Base-by-base conservation (phyloP, 2,888 invertebrate genomes). In the Branchipolynoe longqiensis region DNA sequence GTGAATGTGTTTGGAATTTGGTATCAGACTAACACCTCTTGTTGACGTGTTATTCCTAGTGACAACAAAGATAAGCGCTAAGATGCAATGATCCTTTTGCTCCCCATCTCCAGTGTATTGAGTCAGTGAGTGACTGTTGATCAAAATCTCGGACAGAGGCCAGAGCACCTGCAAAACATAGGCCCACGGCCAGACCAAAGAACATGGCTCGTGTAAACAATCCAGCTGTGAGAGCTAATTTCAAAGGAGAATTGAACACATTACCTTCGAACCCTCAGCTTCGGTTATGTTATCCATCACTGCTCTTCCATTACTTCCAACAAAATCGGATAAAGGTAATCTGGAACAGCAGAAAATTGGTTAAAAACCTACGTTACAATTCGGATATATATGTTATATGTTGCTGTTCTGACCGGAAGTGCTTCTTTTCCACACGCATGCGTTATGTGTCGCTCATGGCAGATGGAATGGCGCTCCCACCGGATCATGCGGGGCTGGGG, bases 181-280 rank as follows among this genome's bases (percentile, higher is more conserved):
- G n/a, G n/a, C n/a, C n/a, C n/a, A n/a, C n/a, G n/a, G n/a, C n/a
- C n/a, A n/a, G 59, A 6, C 59, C 25, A 59, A 28, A 78, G 31
- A 41, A 8, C n/a, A n/a, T n/a, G n/a, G n/a, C n/a, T n/a, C 48
- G 78, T 78, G 78, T 78, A 78, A 78, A 78, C 78, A 78, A 78
- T 48, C 38, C 69, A 69, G 38, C 69, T 69, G 69, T 18, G 3
- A 2, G 1, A 25, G 14, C 31, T 1, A 78, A 25, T 48, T 41
- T 2, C 48, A 41, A n/a, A 48, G 54, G n/a, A 31, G 38, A 78
- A 78, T 31, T 14, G 28, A 41, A 48, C 31, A 41, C 28, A 1
- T 73, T 31, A 78, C 78, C 78, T 54, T 78, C 22, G 78, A 78
- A 78, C 78, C 78, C 28, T 78, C 78, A 28, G 78, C 78, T 41